Evolutionary conservation across 1,140 invertebrate genomes (phyloP).

Genomic region (Meloidogyne hapla): DNA sequence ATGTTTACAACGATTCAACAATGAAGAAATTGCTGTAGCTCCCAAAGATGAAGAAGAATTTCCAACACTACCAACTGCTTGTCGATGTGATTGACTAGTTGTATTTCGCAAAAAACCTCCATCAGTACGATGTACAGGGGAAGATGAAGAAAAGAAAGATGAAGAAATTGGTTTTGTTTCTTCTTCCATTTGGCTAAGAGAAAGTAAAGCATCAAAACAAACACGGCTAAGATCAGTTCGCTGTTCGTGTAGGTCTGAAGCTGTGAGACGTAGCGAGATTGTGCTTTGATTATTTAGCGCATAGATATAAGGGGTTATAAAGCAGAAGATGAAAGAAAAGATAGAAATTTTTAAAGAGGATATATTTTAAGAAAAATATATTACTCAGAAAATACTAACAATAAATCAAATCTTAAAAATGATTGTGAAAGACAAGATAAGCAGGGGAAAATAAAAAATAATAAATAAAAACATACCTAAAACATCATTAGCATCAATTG

Average conservation of each 20-base stretch:
- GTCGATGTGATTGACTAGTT: conserved; percentile 13
- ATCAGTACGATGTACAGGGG: neutral
- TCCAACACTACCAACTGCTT: conserved; percentile 5
- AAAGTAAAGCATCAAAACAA: conserved; percentile 63
- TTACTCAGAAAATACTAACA: no score
- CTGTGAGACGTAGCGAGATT: conserved; percentile 43
- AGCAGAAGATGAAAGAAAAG: conserved; percentile 19
- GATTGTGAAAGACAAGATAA: neutral
- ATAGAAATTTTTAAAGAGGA: conserved; percentile 7
- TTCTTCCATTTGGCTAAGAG: conserved; percentile 44
- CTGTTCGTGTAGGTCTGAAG: conserved; percentile 62
- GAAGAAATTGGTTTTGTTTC: conserved; percentile 23
- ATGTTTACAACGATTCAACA: conserved; percentile 52
- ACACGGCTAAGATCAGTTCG: conserved; percentile 59
- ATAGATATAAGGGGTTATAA: neutral
- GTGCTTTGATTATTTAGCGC: conserved; percentile 8
- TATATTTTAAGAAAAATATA: no score
- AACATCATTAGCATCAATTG: conserved; percentile 59
- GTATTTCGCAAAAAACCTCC: conserved; percentile 16
- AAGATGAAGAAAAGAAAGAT: neutral
- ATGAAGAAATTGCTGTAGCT: conserved; percentile 52
- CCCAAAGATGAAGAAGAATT: conserved; percentile 41
- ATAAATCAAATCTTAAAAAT: neutral
- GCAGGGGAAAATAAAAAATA: neutral
- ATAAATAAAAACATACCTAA: conserved; percentile 54